Percentiles rank a stretch among this genome's conserved stretches.
phyloP scores from a whole-genome alignment of 1,140 invertebrate genomes.

The Diorhabda elongata region DNA sequence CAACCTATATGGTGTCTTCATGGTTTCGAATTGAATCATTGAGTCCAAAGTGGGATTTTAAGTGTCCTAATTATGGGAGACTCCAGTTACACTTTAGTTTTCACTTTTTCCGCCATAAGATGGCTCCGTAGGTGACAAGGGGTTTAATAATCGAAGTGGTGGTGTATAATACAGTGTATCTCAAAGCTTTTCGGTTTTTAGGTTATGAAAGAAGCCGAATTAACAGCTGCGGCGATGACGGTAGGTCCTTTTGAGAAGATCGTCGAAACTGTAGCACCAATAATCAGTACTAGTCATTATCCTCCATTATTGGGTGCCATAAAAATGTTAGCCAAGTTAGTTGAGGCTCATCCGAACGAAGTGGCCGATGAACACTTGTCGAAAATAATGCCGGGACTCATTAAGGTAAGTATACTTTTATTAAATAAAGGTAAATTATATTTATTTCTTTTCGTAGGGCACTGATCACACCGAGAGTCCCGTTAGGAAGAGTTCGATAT shows the following conservation, averaged over 20 bases:
- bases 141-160: no score
- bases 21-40: no score
- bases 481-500: conserved; percentile 89
- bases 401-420: conserved; percentile 59
- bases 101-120: no score
- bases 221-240: conserved; percentile 39
- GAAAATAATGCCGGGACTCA: conserved; percentile 81
- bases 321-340: conserved; percentile 86
- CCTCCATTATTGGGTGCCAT: conserved; percentile 87
- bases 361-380: conserved; percentile 69
- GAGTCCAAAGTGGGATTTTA: no score
- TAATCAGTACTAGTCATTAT: conserved; percentile 80
- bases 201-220: conserved; percentile 44
- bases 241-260: conserved; percentile 48
- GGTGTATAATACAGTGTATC: no score
- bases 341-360: conserved; percentile 65
- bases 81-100: no score
- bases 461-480: conserved; percentile 85
- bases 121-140: no score
- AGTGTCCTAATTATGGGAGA: no score
- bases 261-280: conserved; percentile 59
- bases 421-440: background rate
- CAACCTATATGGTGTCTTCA: no score
- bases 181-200: conserved; percentile 15
- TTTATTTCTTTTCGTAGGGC: conserved; percentile 53